A percentile compares a stretch with the other conserved stretches of the same genome.
phyloP scores from a whole-genome alignment of 2,113 vertebrate genomes.

The Myxocyprinus asiaticus region DNA sequence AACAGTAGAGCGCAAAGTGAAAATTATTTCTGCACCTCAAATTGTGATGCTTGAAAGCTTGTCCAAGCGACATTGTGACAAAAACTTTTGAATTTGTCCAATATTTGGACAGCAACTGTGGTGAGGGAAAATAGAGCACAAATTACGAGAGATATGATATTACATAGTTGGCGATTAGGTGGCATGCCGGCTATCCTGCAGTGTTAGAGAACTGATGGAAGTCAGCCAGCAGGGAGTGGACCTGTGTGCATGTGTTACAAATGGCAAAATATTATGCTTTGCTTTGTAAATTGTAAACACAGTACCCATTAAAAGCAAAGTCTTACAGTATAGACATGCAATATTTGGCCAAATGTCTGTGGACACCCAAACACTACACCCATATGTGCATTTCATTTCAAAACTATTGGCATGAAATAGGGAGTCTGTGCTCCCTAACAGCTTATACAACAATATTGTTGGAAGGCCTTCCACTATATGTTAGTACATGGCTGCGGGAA shows the following conservation, averaged over 20 bases:
- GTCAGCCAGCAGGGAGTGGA: not conserved
- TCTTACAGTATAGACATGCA: too few species aligned
- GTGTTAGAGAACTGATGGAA: not conserved
- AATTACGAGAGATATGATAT: not conserved
- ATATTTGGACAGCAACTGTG: not conserved
- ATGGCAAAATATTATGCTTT: not conserved
- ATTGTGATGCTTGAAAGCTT: not conserved
- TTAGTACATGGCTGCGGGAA: too few species aligned
- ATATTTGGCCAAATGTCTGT: too few species aligned
- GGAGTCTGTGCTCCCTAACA: too few species aligned
- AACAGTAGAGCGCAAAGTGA: too few species aligned
- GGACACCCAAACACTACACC: too few species aligned
- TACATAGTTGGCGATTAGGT: not conserved
- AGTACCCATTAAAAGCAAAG: too few species aligned
- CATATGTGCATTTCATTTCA: too few species aligned
- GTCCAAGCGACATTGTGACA: constrained; percentile 26
- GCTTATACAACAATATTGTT: too few species aligned
- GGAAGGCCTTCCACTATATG: too few species aligned
- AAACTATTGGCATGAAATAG: too few species aligned
- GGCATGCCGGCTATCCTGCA: not conserved
- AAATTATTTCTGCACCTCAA: not conserved
- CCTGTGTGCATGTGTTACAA: constrained; percentile 3
- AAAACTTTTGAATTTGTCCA: constrained; percentile 23
- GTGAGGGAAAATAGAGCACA: not conserved
- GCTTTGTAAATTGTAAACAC: not conserved